phyloP scores from a whole-genome alignment of 2,797 vertebrate species.

The Halcyon smyrnensis region DNA sequence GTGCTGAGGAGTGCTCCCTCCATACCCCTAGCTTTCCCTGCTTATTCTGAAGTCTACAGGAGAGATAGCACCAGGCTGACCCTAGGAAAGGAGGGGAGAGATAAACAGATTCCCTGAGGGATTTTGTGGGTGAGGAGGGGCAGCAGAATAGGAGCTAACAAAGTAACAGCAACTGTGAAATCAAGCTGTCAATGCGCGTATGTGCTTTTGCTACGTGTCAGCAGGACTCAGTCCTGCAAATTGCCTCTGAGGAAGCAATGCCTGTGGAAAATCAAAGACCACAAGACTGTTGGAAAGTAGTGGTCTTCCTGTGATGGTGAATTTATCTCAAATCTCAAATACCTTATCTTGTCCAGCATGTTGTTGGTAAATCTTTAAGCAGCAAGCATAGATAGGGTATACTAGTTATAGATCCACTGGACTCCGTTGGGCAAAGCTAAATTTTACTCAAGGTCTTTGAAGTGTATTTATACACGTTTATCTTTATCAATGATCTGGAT shows the following conservation, averaged over 20 bases:
- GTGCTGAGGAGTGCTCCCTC: rapidly evolving
- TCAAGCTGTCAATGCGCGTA: background rate
- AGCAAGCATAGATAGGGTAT: background rate
- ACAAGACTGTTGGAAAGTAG: background rate
- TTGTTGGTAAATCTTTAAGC: background rate
- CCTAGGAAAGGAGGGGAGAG: background rate
- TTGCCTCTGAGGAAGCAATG: background rate
- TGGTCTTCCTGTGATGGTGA: background rate
- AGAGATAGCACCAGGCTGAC: background rate
- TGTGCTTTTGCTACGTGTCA: background rate
- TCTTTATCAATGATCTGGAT: no score
- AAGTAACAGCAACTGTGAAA: background rate
- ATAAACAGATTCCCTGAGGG: background rate
- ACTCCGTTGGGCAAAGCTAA: background rate
- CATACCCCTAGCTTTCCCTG: rapidly evolving
- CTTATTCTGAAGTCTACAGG: background rate
- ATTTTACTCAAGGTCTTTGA: background rate
- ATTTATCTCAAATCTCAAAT: background rate
- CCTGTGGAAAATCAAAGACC: background rate
- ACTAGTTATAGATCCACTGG: background rate
- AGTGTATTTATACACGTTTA: no score
- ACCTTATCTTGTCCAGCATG: background rate
- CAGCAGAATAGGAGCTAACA: background rate
- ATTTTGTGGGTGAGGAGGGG: background rate
- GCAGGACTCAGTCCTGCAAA: background rate